These are phyloP conservation scores for Microcebus murinus DNA, from an alignment of 2,113 vertebrate genomes.

Conservation along the genomic window DNA sequence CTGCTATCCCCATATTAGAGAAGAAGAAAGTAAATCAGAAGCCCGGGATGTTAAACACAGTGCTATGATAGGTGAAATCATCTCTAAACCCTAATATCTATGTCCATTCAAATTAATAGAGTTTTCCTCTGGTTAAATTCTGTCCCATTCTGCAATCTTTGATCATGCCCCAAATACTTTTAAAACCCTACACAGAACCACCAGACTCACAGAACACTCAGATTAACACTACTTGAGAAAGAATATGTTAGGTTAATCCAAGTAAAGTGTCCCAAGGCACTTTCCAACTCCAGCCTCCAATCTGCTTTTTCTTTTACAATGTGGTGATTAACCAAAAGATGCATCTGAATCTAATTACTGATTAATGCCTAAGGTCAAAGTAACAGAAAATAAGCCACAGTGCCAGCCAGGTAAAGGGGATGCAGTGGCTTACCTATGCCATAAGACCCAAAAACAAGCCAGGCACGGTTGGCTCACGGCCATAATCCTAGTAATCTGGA, in stretches of 20 bases:
- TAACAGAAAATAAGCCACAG: not conserved
- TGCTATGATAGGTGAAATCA: not conserved
- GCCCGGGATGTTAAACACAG: not conserved
- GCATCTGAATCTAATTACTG: constrained; percentile 19
- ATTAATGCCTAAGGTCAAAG: constrained; percentile 45
- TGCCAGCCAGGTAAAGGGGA: not conserved
- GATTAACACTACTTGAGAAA: not conserved
- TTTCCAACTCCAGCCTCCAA: not conserved
- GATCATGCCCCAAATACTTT: not conserved
- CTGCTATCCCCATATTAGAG: not conserved
- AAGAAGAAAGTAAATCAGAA: constrained; percentile 10
- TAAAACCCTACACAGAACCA: constrained; percentile 13
- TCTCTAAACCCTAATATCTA: not conserved
- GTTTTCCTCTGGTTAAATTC: not conserved
- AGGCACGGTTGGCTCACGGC: too few species aligned
- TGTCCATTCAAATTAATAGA: constrained; percentile 28
- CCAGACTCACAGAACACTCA: constrained; percentile 6
- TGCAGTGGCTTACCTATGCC: not conserved
- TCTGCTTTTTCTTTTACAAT: not conserved
- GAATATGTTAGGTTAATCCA: not conserved
- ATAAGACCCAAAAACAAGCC: not conserved
- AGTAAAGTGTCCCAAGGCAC: not conserved
- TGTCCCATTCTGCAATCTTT: not conserved
- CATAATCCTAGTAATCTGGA: too few species aligned
- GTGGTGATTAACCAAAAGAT: not conserved